Evolutionary conservation across 1,140 invertebrate species (phyloP), one percentile per base, ranked within the genome.

Genomic region (Micrasema minimum): DNA sequence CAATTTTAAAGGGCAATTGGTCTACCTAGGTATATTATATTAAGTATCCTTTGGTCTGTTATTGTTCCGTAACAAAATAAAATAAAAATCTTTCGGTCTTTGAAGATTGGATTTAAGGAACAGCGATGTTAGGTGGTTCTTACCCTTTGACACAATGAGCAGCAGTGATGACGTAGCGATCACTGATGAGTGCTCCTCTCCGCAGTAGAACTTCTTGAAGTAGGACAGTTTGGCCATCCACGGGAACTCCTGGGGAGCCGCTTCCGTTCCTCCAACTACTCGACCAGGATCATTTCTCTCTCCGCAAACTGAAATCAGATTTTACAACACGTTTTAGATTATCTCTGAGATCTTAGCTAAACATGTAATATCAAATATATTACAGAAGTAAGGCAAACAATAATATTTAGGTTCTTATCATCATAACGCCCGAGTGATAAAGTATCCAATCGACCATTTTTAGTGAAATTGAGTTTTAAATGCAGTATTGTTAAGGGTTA

Each of bases 61-160:
- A n/a, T n/a, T n/a, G n/a, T n/a, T n/a, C n/a, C n/a, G n/a, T n/a
- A n/a, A n/a, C n/a, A n/a, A n/a, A n/a, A n/a, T n/a, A n/a, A n/a
- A n/a, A n/a, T n/a, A n/a, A n/a, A n/a, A n/a, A n/a, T n/a, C n/a
- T n/a, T n/a, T n/a, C n/a, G n/a, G n/a, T n/a, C n/a, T n/a, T n/a
- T n/a, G n/a, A n/a, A n/a, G n/a, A n/a, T n/a, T n/a, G n/a, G n/a
- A n/a, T n/a, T n/a, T n/a, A n/a, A n/a, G n/a, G n/a, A n/a, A n/a
- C n/a, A n/a, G n/a, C n/a, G n/a, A n/a, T n/a, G n/a, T n/a, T n/a
- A n/a, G n/a, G n/a, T n/a, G n/a, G n/a, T n/a, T 14, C 72, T 76
- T 75, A 93, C 92, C 91, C 91, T 86, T 93, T 92, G 68, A 94
- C 90, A 77, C 93, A 94, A 78, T 94, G 92, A 0, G 92, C 92